Evolutionary conservation across 1,140 invertebrate species (phyloP), one percentile per base, ranked within the genome.

Genomic region (Phymastichus coffea): DNA sequence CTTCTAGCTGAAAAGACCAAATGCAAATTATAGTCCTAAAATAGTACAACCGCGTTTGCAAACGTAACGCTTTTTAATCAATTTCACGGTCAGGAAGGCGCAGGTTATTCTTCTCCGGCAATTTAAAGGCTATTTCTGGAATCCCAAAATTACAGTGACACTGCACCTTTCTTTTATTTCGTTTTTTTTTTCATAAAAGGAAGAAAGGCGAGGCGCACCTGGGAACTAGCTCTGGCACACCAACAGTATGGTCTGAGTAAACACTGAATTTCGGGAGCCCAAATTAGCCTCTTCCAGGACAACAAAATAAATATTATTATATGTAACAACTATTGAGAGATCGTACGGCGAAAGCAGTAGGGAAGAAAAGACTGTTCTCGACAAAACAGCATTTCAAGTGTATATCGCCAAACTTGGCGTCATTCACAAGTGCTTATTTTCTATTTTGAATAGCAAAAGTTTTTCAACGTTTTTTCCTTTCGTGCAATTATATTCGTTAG

Each of bases 291-390:
- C 41, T 51, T 38, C 46, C 17, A 43, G 38, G 51, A 28, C 48
- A 51, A 57, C 20, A 59, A 57, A 64, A 64, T 64, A 68, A 68
- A 68, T 68, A 68, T 68, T 68, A 54, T 66, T 43, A 35, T 60
- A 55, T 58, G 61, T 53, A 56, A 66, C 47, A 26, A 67, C 61
- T 35, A 53, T 53, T 40, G 44, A 48, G 51, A 53, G 60, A 63
- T 63, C 52, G 56, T 40, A 30, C n/a, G n/a, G n/a, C n/a, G n/a
- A n/a, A n/a, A n/a, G n/a, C n/a, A n/a, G n/a, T n/a, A n/a, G n/a
- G n/a, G n/a, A n/a, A n/a, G n/a, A n/a, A n/a, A n/a, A n/a, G n/a
- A n/a, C n/a, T n/a, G n/a, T n/a, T n/a, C n/a, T n/a, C n/a, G n/a
- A n/a, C n/a, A n/a, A n/a, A n/a, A n/a, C n/a, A n/a, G n/a, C n/a